A percentile compares a stretch with the other conserved stretches of the same genome.
Evolutionary conservation across 2,113 vertebrate genomes (phyloP).

Genomic region (Cervus canadensis): DNA sequence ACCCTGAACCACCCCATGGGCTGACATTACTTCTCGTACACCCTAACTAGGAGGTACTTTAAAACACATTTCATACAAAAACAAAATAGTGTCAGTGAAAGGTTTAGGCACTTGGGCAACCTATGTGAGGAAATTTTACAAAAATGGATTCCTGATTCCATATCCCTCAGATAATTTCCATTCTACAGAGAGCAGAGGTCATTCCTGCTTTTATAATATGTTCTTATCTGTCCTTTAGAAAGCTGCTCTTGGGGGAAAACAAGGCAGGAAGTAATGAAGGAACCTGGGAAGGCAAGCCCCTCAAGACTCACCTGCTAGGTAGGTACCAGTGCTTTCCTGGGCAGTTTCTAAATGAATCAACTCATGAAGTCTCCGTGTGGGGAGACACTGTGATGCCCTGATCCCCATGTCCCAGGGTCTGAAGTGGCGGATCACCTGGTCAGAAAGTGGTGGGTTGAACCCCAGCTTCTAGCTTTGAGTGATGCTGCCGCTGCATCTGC

Average conservation of each 20-base stretch:
- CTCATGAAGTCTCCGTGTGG: neutral
- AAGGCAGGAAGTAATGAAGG: neutral
- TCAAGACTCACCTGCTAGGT: neutral
- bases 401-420: neutral
- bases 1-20: neutral
- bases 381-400: neutral
- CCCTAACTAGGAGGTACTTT: neutral
- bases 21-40: neutral
- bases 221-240: neutral
- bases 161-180: neutral
- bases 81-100: neutral
- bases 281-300: neutral
- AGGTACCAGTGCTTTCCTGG: no score
- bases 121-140: neutral
- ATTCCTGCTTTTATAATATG: neutral
- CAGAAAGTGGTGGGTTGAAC: neutral
- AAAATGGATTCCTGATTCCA: neutral
- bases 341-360: neutral
- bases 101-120: neutral
- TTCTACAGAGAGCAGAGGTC: neutral
- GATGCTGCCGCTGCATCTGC: neutral
- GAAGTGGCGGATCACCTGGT: fast-evolving
- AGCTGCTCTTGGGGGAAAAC: neutral
- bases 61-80: neutral
- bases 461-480: neutral